phyloP scores from a whole-genome alignment of 2,888 invertebrate genomes.

The Phasia obesa region DNA sequence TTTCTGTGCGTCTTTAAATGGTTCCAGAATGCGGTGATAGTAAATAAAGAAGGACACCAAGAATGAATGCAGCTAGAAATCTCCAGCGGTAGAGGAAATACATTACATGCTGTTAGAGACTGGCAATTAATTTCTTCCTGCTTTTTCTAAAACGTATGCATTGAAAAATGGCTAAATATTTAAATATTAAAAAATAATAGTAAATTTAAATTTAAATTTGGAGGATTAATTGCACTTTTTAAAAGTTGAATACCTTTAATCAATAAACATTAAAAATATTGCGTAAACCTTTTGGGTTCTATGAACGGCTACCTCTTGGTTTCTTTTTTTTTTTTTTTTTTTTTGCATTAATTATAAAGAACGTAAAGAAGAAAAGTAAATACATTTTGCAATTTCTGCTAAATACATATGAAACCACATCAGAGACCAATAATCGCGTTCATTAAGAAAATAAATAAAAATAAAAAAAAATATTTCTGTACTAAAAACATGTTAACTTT shows the following conservation, averaged over 20 bases:
- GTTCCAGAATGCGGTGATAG: no score
- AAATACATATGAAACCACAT: not conserved
- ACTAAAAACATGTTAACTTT: not conserved
- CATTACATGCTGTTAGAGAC: no score
- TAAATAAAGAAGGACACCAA: no score
- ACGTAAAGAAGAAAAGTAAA: not conserved
- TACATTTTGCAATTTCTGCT: not conserved
- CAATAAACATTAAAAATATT: not conserved
- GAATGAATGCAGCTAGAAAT: no score
- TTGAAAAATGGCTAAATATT: not conserved
- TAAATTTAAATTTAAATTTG: not conserved
- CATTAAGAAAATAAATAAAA: no score
- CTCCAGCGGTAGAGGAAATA: no score
- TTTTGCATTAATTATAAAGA: not conserved
- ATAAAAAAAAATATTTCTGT: not conserved
- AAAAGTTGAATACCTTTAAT: not conserved
- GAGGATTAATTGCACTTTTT: no score
- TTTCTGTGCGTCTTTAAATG: no score
- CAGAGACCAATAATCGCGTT: not conserved
- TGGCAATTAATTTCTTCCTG: no score
- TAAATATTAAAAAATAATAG: not conserved
- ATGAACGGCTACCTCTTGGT: not conserved
- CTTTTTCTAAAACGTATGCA: no score
- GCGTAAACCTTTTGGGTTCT: not conserved
- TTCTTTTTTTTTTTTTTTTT: no score